Evolutionary conservation across 53 echinoderm and acorn worm species (phyloP).

Genomic region (Holothuria scabra): DNA sequence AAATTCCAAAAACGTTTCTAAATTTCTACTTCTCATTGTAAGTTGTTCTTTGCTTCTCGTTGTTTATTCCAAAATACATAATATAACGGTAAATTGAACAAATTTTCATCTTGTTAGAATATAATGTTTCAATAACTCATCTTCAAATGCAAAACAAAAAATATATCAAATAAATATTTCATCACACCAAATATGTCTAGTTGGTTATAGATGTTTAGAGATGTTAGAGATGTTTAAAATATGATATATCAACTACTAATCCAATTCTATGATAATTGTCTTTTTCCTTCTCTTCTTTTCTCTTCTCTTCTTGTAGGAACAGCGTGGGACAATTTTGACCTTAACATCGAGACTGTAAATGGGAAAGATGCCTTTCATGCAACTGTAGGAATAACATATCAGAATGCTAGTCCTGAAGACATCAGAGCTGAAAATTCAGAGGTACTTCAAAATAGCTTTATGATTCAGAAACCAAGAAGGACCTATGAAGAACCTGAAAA

Average conservation of each 20-base stretch:
- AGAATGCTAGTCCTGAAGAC: neutral
- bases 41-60: too few relatives aligned
- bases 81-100: too few relatives aligned
- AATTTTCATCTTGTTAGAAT: too few relatives aligned
- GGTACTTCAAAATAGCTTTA: neutral
- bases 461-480: conserved; percentile 25
- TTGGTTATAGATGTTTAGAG: neutral
- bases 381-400: conserved; percentile 45
- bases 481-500: conserved; percentile 30
- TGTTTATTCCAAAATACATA: too few relatives aligned
- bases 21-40: too few relatives aligned
- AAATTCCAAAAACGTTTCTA: too few relatives aligned
- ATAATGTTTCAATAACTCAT: too few relatives aligned
- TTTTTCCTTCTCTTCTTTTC: neutral
- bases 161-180: neutral
- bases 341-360: conserved; percentile 54
- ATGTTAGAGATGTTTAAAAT: too few relatives aligned
- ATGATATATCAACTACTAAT: neutral
- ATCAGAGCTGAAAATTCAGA: neutral
- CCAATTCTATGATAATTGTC: too few relatives aligned
- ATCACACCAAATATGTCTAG: neutral
- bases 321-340: conserved; percentile 54
- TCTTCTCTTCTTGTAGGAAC: conserved; percentile 20
- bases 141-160: neutral
- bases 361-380: conserved; percentile 35